These are phyloP conservation scores for Spodoptera picta DNA, from an alignment of 2,888 invertebrate species.

Conservation along the genomic window DNA sequence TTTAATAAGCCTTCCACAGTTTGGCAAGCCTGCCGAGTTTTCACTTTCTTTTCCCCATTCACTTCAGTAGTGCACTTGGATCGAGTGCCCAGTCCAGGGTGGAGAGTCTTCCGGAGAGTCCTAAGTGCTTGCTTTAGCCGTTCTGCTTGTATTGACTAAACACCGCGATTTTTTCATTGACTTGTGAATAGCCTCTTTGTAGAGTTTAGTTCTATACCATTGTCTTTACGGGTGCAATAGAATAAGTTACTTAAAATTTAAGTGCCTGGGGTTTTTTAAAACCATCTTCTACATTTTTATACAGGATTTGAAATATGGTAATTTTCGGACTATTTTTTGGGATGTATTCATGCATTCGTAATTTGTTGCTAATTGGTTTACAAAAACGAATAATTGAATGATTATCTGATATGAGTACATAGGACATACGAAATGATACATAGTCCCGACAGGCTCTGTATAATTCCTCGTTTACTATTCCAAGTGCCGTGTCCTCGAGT, in stretches of 20 bases:
- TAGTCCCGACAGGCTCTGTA: slow-evolving; percentile 10
- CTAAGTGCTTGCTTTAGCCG: slow-evolving; percentile 14
- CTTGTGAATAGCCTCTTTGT: slow-evolving; percentile 3
- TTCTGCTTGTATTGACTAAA: slow-evolving; percentile 24
- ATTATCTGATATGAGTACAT: slow-evolving; percentile 2
- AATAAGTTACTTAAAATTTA: too few species aligned
- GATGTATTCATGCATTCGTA: too few species aligned
- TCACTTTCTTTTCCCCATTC: slow-evolving; percentile 26
- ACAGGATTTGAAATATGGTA: too few species aligned
- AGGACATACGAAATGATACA: slow-evolving; percentile 26
- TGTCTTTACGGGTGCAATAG: too few species aligned
- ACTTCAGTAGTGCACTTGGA: slow-evolving; percentile 37
- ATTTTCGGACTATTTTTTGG: too few species aligned
- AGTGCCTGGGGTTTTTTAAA: too few species aligned
- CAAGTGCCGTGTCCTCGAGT: slow-evolving; percentile 30
- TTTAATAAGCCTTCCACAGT: slow-evolving; percentile 3
- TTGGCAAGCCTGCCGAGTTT: slow-evolving; percentile 10
- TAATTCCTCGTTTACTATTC: slow-evolving; percentile 47
- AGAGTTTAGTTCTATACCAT: neutral
- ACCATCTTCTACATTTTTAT: too few species aligned
- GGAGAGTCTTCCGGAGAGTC: slow-evolving; percentile 14
- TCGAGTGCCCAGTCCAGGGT: slow-evolving; percentile 28
- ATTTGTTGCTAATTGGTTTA: too few species aligned
- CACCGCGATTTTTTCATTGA: slow-evolving; percentile 3
- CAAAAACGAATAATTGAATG: too few species aligned